Evolutionary conservation across 2,888 invertebrate species (phyloP).

Genomic region (Baccha elongata): DNA sequence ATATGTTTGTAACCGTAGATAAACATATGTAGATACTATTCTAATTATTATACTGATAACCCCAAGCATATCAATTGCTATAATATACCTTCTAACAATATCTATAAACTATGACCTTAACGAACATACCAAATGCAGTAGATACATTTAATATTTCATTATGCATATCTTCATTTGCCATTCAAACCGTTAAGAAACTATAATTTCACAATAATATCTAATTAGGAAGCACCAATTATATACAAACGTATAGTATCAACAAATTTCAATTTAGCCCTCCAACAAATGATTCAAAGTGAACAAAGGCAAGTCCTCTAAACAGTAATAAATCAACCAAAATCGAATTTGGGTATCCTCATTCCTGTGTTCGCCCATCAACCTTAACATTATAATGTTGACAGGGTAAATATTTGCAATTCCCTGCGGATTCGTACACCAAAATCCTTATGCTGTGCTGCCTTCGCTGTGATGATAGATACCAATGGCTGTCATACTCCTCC

Average conservation of each 20-base stretch:
- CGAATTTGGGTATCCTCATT: slow-evolving; percentile 11
- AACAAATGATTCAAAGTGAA: slow-evolving; percentile 21
- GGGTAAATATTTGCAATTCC: slow-evolving; percentile 51
- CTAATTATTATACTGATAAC: slow-evolving; percentile 2
- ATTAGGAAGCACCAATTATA: slow-evolving; percentile 31
- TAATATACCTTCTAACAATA: not conserved
- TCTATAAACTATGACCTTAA: slow-evolving; percentile 2
- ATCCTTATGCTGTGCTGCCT: not conserved
- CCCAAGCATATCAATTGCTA: slow-evolving; percentile 20
- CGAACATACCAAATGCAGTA: not conserved
- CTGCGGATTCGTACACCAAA: slow-evolving; percentile 17
- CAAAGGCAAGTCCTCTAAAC: slow-evolving; percentile 38
- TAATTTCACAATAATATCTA: slow-evolving; percentile 48
- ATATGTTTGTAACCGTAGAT: not conserved
- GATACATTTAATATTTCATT: slow-evolving; percentile 29
- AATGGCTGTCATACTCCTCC: not conserved
- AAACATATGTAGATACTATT: slow-evolving; percentile 27
- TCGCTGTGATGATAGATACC: not conserved
- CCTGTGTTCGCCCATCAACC: not conserved
- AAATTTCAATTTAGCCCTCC: slow-evolving; percentile 36
- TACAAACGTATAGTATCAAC: slow-evolving; percentile 10
- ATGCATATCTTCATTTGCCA: slow-evolving; percentile 20
- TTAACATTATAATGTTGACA: slow-evolving; percentile 38
- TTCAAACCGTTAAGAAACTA: slow-evolving; percentile 22
- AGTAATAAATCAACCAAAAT: slow-evolving; percentile 46